phyloP scores from a whole-genome alignment of 2,888 invertebrate species.

The Megastigmus dorsalis region DNA sequence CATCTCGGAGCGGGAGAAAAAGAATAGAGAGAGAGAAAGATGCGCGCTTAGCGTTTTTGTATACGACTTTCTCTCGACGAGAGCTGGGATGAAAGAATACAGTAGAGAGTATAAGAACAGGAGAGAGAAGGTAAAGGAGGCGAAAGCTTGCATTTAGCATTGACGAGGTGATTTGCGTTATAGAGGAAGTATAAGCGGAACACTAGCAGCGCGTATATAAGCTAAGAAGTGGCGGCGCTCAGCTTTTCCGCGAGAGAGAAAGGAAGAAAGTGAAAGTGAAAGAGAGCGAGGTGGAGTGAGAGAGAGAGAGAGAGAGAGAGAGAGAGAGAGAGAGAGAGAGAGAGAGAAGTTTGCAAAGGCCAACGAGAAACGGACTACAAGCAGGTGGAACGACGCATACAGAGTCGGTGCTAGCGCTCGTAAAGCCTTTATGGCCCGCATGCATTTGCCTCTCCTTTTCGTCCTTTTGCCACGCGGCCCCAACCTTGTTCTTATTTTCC shows the following conservation, averaged over 20 bases:
- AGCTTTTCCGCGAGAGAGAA: too few relatives aligned
- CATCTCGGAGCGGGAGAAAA: neutral
- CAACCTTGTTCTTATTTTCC: conserved; percentile 17
- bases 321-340: neutral
- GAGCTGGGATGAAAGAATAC: too few relatives aligned
- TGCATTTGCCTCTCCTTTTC: conserved; percentile 34
- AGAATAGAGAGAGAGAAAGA: neutral
- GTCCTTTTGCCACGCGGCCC: conserved; percentile 10
- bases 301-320: neutral
- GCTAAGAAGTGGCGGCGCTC: conserved; percentile 7
- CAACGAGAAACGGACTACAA: conserved; percentile 22
- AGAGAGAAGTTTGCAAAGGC: conserved; percentile 8
- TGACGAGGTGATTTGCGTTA: conserved; percentile 8
- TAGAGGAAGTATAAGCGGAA: conserved; percentile 16
- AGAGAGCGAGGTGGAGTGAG: neutral
- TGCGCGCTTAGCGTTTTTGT: neutral
- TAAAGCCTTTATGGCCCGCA: conserved; percentile 48
- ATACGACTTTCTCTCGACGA: too few relatives aligned
- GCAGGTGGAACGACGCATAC: conserved; percentile 45
- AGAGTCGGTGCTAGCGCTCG: conserved; percentile 41
- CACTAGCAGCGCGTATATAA: neutral
- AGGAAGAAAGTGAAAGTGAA: neutral
- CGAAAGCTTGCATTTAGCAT: conserved; percentile 6
- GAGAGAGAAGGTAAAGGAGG: neutral
- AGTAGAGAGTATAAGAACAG: too few relatives aligned